Percentiles rank a stretch among this genome's conserved stretches.
These are phyloP conservation scores for Noctilio leporinus DNA, from an alignment of 2,113 vertebrate species.

Conservation along the genomic window DNA sequence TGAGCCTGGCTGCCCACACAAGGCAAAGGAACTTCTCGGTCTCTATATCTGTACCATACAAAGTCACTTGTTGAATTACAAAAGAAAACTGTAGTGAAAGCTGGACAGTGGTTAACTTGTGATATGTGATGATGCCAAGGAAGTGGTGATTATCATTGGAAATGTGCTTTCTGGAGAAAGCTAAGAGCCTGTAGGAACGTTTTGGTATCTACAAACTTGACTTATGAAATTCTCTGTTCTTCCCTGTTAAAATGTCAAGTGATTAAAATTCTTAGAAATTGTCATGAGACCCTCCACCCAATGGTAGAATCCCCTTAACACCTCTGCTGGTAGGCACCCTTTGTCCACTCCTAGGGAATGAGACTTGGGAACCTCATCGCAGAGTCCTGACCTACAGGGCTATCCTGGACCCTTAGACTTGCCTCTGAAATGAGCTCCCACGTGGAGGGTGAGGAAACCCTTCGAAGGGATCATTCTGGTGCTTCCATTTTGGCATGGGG, in stretches of 20 bases:
- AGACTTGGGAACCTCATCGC: fast-evolving
- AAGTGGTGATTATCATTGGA: neutral
- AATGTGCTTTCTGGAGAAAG: neutral
- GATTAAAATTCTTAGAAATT: neutral
- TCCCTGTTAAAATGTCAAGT: constrained; percentile 10
- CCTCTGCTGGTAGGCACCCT: neutral
- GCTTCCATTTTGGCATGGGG: neutral
- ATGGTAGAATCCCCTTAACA: neutral
- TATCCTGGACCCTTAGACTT: neutral
- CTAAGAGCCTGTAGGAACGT: neutral
- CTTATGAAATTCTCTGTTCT: neutral
- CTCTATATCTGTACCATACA: fast-evolving
- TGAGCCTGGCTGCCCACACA: neutral
- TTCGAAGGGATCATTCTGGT: no score
- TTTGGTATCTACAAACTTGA: neutral
- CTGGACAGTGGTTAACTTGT: neutral
- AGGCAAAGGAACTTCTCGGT: neutral
- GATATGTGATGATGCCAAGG: neutral
- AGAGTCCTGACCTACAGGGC: neutral
- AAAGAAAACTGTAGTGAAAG: neutral
- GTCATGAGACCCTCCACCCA: neutral
- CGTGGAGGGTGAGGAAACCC: fast-evolving
- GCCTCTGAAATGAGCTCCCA: neutral
- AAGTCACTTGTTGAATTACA: neutral
- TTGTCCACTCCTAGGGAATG: neutral